phyloP scores from a whole-genome alignment of 2,888 invertebrate species.

The Acrobasis suavella region DNA sequence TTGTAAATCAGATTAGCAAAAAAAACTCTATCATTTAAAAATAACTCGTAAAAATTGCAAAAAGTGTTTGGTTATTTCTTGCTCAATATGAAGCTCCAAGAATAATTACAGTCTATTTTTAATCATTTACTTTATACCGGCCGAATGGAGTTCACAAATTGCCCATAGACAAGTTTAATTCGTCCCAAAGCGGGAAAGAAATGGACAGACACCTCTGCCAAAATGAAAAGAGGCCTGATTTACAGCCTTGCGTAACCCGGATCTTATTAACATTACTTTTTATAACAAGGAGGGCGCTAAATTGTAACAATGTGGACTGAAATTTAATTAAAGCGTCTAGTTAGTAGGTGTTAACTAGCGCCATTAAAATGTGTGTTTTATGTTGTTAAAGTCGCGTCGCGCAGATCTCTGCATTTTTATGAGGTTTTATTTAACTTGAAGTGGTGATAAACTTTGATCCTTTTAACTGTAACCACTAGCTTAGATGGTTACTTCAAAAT shows the following conservation, averaged over 20 bases:
- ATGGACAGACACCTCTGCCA: slow-evolving; percentile 73
- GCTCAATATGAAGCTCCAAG: neutral
- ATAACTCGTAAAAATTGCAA: too few relatives aligned
- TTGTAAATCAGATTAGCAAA: too few relatives aligned
- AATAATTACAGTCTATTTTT: neutral
- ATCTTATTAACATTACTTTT: slow-evolving; percentile 81
- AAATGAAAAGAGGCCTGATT: slow-evolving; percentile 78
- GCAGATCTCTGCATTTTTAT: slow-evolving; percentile 1
- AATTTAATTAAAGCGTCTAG: slow-evolving; percentile 78
- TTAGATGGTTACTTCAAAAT: too few relatives aligned
- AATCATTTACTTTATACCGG: slow-evolving; percentile 49
- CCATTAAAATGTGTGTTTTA: slow-evolving; percentile 61
- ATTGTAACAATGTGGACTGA: slow-evolving; percentile 75
- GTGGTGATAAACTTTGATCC: too few relatives aligned
- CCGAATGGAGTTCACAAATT: slow-evolving; percentile 54
- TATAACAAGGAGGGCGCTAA: slow-evolving; percentile 73
- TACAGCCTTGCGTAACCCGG: slow-evolving; percentile 69
- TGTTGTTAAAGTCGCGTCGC: slow-evolving; percentile 36
- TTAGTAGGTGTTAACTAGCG: slow-evolving; percentile 69
- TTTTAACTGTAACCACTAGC: too few relatives aligned
- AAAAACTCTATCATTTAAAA: too few relatives aligned
- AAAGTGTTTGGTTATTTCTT: too few relatives aligned
- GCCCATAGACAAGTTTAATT: slow-evolving; percentile 73
- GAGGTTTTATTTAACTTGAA: neutral
- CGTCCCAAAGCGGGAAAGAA: slow-evolving; percentile 65